phyloP scores from a whole-genome alignment of 2,797 vertebrate species.

The Myotis findleyi region DNA sequence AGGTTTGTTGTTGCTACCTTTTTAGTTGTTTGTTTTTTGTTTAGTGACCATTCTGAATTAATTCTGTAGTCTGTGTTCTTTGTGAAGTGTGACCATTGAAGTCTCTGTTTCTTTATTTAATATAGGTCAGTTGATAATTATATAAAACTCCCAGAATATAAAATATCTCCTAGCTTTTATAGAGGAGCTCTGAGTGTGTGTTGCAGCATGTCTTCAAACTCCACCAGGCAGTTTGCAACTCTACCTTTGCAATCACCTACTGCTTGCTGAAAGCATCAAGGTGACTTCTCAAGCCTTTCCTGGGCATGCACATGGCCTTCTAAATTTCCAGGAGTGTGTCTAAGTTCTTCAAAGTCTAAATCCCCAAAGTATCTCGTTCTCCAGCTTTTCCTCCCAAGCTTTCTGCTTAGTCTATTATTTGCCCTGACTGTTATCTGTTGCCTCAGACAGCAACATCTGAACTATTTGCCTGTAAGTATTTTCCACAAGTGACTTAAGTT shows the following conservation, averaged over 20 bases:
- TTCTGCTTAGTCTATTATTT: slow-evolving; percentile 28
- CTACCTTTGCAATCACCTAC: not conserved
- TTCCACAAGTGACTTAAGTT: not conserved
- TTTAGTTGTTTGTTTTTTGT: not conserved
- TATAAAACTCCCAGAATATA: not conserved
- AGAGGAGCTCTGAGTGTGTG: not conserved
- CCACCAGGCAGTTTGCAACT: not conserved
- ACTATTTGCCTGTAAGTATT: not conserved
- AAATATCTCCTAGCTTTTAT: not conserved
- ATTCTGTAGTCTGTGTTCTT: not conserved
- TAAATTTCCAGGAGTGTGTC: not conserved
- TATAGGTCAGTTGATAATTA: not conserved
- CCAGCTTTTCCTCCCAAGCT: not conserved
- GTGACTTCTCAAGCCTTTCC: not conserved
- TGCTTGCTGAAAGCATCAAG: not conserved
- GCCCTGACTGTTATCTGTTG: not conserved
- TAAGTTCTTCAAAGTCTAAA: not conserved
- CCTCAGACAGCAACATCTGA: not conserved
- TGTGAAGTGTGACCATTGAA: not conserved
- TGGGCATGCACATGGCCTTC: not conserved
- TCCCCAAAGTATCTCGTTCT: not conserved
- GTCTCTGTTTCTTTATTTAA: slow-evolving; percentile 19
- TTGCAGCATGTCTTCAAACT: not conserved
- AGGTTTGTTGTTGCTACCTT: not conserved
- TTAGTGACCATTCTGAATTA: not conserved